Percentiles rank a stretch among this genome's conserved stretches.
These are phyloP conservation scores for Conomelus anceps DNA, from an alignment of 2,888 invertebrate genomes.

Conservation along the genomic window DNA sequence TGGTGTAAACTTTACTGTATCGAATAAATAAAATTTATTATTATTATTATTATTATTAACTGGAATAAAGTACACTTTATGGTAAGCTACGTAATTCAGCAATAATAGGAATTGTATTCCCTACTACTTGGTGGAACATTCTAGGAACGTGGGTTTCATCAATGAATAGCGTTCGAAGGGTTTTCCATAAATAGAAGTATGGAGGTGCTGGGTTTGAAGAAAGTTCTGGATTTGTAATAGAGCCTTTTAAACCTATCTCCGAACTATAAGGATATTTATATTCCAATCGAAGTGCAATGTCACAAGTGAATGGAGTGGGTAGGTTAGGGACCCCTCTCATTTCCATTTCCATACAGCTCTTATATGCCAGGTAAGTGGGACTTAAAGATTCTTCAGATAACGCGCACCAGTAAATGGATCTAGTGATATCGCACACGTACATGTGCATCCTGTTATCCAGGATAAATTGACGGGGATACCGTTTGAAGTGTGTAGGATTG, in stretches of 20 bases:
- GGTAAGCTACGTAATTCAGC: not conserved
- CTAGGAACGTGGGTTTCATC: not conserved
- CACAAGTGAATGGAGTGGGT: not conserved
- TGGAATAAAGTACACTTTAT: too few species aligned
- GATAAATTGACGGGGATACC: not conserved
- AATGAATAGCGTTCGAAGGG: not conserved
- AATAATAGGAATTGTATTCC: not conserved
- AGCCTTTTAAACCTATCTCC: not conserved
- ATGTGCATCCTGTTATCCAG: not conserved
- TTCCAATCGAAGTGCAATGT: not conserved
- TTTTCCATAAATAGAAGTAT: not conserved
- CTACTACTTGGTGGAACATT: not conserved
- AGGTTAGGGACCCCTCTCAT: not conserved
- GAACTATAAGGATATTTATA: not conserved
- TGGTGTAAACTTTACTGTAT: too few species aligned
- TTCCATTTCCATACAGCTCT: not conserved
- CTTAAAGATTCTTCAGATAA: not conserved
- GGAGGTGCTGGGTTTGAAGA: not conserved
- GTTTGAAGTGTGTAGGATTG: not conserved
- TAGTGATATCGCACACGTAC: not conserved
- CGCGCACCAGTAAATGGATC: not conserved
- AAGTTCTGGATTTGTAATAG: not conserved
- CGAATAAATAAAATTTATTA: too few species aligned
- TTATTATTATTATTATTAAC: too few species aligned
- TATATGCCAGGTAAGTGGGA: not conserved